Evolutionary conservation across 1,140 invertebrate species (phyloP).

Genomic region (Euwallacea fornicatus): DNA sequence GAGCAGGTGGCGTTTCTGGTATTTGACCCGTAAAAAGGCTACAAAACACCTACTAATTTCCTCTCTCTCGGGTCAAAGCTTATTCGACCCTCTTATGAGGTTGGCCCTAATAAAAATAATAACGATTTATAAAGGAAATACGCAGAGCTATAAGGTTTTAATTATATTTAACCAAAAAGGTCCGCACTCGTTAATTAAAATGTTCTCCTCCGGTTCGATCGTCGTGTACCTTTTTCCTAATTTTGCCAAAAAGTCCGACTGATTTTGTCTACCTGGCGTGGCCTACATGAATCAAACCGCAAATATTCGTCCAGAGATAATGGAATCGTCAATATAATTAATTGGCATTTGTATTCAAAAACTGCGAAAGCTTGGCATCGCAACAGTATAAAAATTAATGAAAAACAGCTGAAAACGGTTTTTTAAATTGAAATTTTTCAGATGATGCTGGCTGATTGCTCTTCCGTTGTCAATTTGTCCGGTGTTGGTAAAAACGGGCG

Average conservation of each 20-base stretch:
- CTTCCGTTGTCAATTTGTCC: slow-evolving; percentile 21
- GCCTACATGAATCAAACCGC: background rate
- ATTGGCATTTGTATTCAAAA: slow-evolving; percentile 18
- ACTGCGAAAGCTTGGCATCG: background rate
- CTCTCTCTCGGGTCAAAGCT: slow-evolving; percentile 5
- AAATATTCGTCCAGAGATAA: slow-evolving; percentile 8
- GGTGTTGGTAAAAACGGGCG: slow-evolving; percentile 4
- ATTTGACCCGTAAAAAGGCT: slow-evolving; percentile 19
- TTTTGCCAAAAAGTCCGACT: background rate
- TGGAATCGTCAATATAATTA: slow-evolving; percentile 18
- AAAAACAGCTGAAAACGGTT: slow-evolving; percentile 19
- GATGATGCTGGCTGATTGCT: slow-evolving; percentile 3
- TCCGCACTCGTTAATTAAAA: background rate
- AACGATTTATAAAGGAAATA: background rate
- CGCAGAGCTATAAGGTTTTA: background rate
- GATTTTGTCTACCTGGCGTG: background rate
- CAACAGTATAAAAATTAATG: slow-evolving; percentile 22
- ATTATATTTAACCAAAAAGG: background rate
- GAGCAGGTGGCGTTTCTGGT: slow-evolving; percentile 18
- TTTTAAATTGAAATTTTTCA: slow-evolving; percentile 19
- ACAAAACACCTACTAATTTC: slow-evolving; percentile 21
- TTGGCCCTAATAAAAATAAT: slow-evolving; percentile 1
- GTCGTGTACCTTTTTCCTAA: background rate
- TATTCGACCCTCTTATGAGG: background rate
- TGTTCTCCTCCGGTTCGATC: background rate